Evolutionary conservation across 1,140 invertebrate species (phyloP).

Genomic region (Zaprionus tsacasi): DNA sequence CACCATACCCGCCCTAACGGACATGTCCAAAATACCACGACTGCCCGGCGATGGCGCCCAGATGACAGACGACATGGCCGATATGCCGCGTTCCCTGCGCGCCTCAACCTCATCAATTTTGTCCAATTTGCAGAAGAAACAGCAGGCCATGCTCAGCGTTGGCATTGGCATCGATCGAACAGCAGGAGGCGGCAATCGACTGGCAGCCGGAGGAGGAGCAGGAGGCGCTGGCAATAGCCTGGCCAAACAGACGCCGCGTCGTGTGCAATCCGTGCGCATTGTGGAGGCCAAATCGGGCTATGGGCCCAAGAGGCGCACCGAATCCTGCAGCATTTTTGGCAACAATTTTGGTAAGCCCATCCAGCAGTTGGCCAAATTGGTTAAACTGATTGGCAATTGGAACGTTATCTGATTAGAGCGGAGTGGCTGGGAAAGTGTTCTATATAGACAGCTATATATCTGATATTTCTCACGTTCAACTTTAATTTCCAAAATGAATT

Average conservation of each 20-base stretch:
- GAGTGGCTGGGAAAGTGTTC: not conserved
- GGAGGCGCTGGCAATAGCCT: constrained; percentile 4
- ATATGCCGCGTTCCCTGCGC: constrained; percentile 68
- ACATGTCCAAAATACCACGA: constrained; percentile 84
- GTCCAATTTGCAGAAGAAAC: constrained; percentile 74
- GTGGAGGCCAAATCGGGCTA: constrained; percentile 72
- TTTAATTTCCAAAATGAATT: not conserved
- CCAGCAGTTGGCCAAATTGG: not conserved
- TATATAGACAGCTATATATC: too few species aligned
- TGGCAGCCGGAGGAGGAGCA: constrained; percentile 12
- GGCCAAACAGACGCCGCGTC: constrained; percentile 71
- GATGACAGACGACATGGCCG: constrained; percentile 71
- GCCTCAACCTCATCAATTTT: constrained; percentile 74
- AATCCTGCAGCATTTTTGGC: constrained; percentile 82
- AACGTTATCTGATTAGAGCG: not conserved
- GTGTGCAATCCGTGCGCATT: constrained; percentile 81
- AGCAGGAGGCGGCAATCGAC: not conserved
- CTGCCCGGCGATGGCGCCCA: constrained; percentile 85
- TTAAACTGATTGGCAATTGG: constrained; percentile 16
- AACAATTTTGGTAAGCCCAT: constrained; percentile 74
- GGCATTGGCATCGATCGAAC: constrained; percentile 33
- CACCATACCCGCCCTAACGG: constrained; percentile 29
- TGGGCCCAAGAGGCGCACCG: constrained; percentile 76
- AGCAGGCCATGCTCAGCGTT: constrained; percentile 57
- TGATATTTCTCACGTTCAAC: not conserved